These are phyloP conservation scores for Petrolisthes cinctipes DNA, from an alignment of 2,888 invertebrate genomes.

Conservation along the genomic window DNA sequence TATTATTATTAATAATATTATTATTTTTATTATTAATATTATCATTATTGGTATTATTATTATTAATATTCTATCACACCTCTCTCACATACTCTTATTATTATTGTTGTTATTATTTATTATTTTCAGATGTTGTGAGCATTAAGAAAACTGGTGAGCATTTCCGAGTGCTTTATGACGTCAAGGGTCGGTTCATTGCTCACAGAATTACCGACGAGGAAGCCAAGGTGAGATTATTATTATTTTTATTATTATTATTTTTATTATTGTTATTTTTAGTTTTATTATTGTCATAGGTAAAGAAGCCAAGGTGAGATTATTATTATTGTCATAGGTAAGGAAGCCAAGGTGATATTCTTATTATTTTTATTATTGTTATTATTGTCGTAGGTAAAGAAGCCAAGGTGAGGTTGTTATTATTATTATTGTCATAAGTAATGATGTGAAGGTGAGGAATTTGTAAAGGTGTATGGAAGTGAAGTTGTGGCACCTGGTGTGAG, in stretches of 20 bases:
- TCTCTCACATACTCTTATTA: too few relatives aligned
- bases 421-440: slow-evolving; percentile 95
- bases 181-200: slow-evolving; percentile 97
- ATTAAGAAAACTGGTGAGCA: slow-evolving; percentile 98
- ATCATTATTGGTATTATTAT: too few relatives aligned
- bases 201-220: slow-evolving; percentile 98
- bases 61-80: too few relatives aligned
- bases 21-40: too few relatives aligned
- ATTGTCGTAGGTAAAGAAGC: too few relatives aligned
- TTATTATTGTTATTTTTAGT: slow-evolving; percentile 69
- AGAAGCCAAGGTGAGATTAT: background rate
- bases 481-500: too few relatives aligned
- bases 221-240: slow-evolving; percentile 82
- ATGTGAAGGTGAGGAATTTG: slow-evolving; percentile 97
- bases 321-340: slow-evolving; percentile 95
- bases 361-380: background rate
- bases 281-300: too few relatives aligned
- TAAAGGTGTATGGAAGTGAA: too few relatives aligned
- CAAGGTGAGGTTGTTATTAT: background rate
- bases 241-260: background rate
- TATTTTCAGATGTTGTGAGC: slow-evolving; percentile 89
- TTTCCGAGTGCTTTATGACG: slow-evolving; percentile 98
- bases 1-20: too few relatives aligned
- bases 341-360: slow-evolving; percentile 92
- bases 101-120: too few relatives aligned